Percentiles rank a stretch among this genome's conserved stretches.
phyloP scores from a whole-genome alignment of 2,797 vertebrate species.

The Oophaga sylvatica region DNA sequence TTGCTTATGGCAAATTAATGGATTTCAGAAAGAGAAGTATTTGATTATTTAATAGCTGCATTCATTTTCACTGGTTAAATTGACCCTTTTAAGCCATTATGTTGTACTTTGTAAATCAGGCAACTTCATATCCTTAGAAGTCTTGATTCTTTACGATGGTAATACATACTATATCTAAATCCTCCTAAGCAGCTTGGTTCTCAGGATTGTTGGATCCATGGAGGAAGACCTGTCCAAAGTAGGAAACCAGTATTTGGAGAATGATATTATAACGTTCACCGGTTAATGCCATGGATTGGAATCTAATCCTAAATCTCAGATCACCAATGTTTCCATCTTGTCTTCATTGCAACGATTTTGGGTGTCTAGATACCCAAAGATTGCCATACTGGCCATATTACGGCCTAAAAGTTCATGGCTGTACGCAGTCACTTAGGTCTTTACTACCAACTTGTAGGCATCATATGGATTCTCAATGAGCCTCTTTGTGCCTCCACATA shows the following conservation, averaged over 20 bases:
- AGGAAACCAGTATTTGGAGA: not conserved
- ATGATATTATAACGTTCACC: too few species aligned
- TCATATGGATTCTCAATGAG: not conserved
- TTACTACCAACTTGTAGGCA: not conserved
- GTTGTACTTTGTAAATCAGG: not conserved
- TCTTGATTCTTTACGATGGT: not conserved
- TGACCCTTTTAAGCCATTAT: not conserved
- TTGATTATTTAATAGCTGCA: conserved; percentile 3
- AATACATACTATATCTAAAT: not conserved
- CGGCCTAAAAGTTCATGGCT: not conserved
- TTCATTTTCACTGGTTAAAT: not conserved
- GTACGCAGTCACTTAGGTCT: not conserved
- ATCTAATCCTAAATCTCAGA: too few species aligned
- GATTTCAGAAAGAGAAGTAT: not conserved
- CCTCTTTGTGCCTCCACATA: not conserved
- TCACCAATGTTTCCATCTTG: too few species aligned
- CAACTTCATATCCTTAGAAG: not conserved
- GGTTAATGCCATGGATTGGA: too few species aligned
- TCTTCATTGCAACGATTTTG: too few species aligned
- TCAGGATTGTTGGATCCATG: not conserved
- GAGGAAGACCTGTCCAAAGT: not conserved
- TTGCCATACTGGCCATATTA: not conserved
- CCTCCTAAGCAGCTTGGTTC: not conserved
- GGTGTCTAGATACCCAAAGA: too few species aligned
- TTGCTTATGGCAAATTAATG: not conserved